Base-by-base conservation (phyloP, 1,140 invertebrate genomes). In the Druon quercuslanigerum region DNA sequence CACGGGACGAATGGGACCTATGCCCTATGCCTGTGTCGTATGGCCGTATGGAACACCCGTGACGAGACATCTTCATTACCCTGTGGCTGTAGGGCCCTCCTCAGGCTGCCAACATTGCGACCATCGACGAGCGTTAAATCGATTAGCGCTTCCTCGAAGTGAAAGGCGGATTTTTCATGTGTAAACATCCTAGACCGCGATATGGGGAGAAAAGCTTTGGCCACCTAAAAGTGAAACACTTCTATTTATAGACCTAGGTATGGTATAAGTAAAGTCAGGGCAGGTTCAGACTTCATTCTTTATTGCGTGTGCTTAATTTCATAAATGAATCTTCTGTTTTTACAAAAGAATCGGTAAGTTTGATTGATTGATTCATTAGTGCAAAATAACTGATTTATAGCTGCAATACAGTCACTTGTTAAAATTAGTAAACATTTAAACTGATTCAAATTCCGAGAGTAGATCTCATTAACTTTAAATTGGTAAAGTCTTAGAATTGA, bases 1-100 rank as follows among this genome's bases (percentile, higher is more conserved):
- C 87, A 83, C 86, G 82, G 79, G 52, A 82, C 78, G 78, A 84
- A 83, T 84, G 80, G 83, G 82, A 79, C 82, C 79, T 77, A 40
- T 66, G 57, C 20, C 20, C 20, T 56, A 56, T 56, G n/a, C n/a
- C n/a, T n/a, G n/a, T 19, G 20, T 72, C 75, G 78, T 75, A 66
- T 50, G 73, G 17, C 54, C 75, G 71, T 73, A 78, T 72, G 79
- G 84, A 82, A 86, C 82, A 84, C 79, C 83, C 84, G 82, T 86
- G 85, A 87, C 86, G 85, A 84, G 84, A 89, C 84, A 85, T 89
- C 87, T 89, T 89, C 87, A 89, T 90, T 88, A 89, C 83, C 57
- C 73, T 83, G 82, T 71, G 85, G 82, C 83, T 81, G 33, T 78
- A 79, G 79, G 83, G 81, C 79, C 83, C 80, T 33, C 75, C 70